These are phyloP conservation scores for Myotis findleyi DNA, from an alignment of 2,797 vertebrate genomes.

Conservation along the genomic window DNA sequence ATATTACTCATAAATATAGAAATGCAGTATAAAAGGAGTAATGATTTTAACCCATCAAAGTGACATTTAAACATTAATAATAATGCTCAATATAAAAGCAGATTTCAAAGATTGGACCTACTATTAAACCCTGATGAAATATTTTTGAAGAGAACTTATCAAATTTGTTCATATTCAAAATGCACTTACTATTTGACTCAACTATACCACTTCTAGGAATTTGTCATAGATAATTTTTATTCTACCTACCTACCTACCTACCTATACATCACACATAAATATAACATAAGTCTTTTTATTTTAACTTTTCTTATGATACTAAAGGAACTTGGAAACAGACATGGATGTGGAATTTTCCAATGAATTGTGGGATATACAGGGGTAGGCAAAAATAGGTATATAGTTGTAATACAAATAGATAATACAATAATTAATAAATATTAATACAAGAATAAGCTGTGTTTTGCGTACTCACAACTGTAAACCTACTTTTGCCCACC, in stretches of 20 bases:
- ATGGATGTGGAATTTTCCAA: background rate
- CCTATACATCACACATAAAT: background rate
- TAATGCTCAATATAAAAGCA: constrained; percentile 10
- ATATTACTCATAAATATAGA: constrained; percentile 69
- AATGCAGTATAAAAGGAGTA: constrained; percentile 16
- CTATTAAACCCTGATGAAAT: constrained; percentile 6
- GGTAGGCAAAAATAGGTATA: background rate
- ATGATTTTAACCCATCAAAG: constrained; percentile 50
- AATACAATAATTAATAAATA: background rate
- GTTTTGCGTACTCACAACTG: background rate
- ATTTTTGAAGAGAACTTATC: constrained; percentile 31
- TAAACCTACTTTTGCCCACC: background rate
- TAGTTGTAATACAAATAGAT: background rate
- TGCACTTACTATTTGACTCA: background rate
- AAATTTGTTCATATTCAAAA: constrained; percentile 55
- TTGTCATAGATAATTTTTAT: constrained; percentile 24
- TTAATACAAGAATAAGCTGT: background rate
- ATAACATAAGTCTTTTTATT: background rate
- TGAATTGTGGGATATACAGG: background rate
- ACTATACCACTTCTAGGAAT: background rate
- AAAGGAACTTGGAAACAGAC: background rate
- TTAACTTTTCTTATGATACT: constrained; percentile 14
- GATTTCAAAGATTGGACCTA: constrained; percentile 29
- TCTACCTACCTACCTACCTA: background rate
- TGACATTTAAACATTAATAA: constrained; percentile 58